Base-by-base conservation (phyloP, 1,140 invertebrate genomes). In the Parapsyche elsis region DNA sequence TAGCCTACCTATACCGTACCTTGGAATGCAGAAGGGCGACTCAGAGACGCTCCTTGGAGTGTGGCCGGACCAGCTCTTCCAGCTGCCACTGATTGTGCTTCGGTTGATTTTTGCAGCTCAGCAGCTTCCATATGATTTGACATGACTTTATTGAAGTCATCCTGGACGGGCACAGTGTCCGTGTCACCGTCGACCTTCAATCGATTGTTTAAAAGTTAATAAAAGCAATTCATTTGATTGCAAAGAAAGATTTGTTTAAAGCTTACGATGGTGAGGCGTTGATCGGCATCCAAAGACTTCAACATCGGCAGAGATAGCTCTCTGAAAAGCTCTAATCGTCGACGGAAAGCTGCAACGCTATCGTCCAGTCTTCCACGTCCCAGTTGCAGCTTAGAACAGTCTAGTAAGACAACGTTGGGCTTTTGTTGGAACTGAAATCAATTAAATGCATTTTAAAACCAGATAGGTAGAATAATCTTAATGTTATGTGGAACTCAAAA, bases 251-350 rank as follows among this genome's bases (percentile, higher is more conserved):
- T 38, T 38, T 38, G 30, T 49, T 16, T 61, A 23, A 30, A 38
- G 90, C 92, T 92, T 86, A 95, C 95, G 81, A 96, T 96, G 57
- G 91, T 92, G 21, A 97, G 87, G 14, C 95, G 90, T 84, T 92
- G 92, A 74, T 94, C 91, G 79, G 92, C 93, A 83, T 97, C 96
- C 85, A 97, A 88, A 0, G 89, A 90, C 87, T 96, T 97, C 21
- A 97, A 89, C 92, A 96, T 95, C 0, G 96, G 96, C 76, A 98
- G 88, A 5, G 96, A 95, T 19, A 94, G 90, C 84, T 96, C 94
- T 0, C 96, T 90, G 86, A 97, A 98, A 79, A 95, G 90, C 85
- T 95, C 94, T 24, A 98, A 88, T 19, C 95, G 90, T 80, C 93
- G 91, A 19, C 94, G 88, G 84, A 97, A 95, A 0, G 96, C 95